A percentile compares a stretch with the other conserved stretches of the same genome.
phyloP scores from a whole-genome alignment of 1,140 invertebrate species.

The Platorchestia sp. region DNA sequence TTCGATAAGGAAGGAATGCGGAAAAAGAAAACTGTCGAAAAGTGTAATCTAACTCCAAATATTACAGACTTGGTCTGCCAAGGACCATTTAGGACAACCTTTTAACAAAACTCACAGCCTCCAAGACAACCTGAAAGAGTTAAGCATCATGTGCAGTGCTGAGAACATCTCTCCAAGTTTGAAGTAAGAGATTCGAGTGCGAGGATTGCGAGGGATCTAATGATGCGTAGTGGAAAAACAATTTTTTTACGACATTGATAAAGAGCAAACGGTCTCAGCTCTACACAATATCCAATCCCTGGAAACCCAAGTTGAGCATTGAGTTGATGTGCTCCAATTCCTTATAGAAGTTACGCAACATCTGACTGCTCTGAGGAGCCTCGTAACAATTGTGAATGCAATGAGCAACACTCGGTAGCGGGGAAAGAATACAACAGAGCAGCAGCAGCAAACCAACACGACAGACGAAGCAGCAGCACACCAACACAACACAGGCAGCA shows the following conservation, averaged over 20 bases:
- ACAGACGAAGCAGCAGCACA: too few relatives aligned
- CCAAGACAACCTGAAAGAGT: too few relatives aligned
- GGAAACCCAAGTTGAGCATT: not conserved
- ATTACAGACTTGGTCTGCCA: not conserved
- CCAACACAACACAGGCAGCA: too few relatives aligned
- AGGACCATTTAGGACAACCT: too few relatives aligned
- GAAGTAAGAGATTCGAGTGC: not conserved
- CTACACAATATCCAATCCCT: not conserved
- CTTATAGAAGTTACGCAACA: not conserved
- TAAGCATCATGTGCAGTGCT: not conserved
- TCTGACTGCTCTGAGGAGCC: not conserved
- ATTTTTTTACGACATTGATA: not conserved
- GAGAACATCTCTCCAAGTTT: not conserved
- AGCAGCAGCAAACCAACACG: too few relatives aligned
- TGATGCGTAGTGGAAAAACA: not conserved
- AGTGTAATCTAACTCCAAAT: not conserved
- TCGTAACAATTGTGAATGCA: not conserved
- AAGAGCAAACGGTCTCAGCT: not conserved
- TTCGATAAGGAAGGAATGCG: not conserved
- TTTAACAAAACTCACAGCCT: too few relatives aligned
- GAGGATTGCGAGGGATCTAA: not conserved
- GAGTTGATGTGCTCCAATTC: not conserved
- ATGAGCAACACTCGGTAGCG: too few relatives aligned
- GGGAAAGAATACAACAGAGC: too few relatives aligned
- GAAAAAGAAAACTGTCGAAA: not conserved